These are phyloP conservation scores for Ganaspis brasiliensis DNA, from an alignment of 2,888 invertebrate species.

Conservation along the genomic window DNA sequence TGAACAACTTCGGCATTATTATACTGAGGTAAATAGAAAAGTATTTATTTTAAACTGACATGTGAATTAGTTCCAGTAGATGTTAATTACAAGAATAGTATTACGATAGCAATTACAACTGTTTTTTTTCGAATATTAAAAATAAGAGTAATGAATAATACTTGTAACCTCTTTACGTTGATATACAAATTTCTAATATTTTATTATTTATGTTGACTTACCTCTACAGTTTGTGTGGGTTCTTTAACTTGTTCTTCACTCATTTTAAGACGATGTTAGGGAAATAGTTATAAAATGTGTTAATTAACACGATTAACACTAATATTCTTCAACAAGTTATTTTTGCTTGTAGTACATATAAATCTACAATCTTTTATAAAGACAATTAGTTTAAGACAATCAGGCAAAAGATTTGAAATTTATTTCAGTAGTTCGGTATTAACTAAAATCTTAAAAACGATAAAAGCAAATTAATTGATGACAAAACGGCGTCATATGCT, in stretches of 20 bases:
- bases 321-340: too few species aligned
- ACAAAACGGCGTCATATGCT: too few species aligned
- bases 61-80: neutral
- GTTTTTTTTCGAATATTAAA: neutral
- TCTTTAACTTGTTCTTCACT: slow-evolving; percentile 74
- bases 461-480: too few species aligned
- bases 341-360: too few species aligned
- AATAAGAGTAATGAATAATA: too few species aligned
- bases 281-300: neutral
- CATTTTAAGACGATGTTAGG: slow-evolving; percentile 64
- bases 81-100: slow-evolving; percentile 14
- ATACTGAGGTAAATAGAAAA: neutral
- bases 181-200: too few species aligned
- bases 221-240: slow-evolving; percentile 71
- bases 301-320: neutral
- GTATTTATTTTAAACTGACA: neutral
- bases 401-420: too few species aligned
- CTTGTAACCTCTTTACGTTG: too few species aligned
- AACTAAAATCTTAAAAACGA: too few species aligned
- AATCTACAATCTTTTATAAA: too few species aligned
- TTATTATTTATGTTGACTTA: slow-evolving; percentile 50
- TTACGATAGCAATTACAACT: neutral
- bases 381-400: too few species aligned
- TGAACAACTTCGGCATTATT: neutral
- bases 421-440: too few species aligned